These are phyloP conservation scores for Electrona antarctica DNA, from an alignment of 2,113 vertebrate genomes.

Conservation along the genomic window DNA sequence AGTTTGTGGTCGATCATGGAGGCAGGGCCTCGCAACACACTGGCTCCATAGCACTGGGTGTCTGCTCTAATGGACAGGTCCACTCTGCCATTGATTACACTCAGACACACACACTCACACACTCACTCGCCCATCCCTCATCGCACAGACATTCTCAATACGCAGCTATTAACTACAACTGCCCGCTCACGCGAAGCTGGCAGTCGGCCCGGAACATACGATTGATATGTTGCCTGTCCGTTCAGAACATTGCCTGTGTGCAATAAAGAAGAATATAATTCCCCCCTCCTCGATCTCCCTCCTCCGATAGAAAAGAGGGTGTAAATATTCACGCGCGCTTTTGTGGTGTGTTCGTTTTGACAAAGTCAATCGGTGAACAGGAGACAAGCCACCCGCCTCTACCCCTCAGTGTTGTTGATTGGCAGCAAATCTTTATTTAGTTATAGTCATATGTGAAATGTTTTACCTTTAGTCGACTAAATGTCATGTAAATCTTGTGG, in stretches of 20 bases:
- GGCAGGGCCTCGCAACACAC: not conserved
- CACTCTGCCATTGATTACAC: conserved; percentile 38
- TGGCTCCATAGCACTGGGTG: not conserved
- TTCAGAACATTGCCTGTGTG: conserved; percentile 2
- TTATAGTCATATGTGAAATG: no score
- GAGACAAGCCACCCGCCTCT: conserved; percentile 61
- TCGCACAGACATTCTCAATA: conserved; percentile 2
- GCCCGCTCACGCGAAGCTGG: conserved; percentile 16
- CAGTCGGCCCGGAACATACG: not conserved
- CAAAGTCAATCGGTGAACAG: conserved; percentile 57
- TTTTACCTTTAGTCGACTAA: no score
- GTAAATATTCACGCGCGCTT: conserved; percentile 46
- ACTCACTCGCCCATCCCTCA: conserved; percentile 8
- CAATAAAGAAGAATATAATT: not conserved
- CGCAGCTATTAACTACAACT: conserved; percentile 32
- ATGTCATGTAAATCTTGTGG: no score
- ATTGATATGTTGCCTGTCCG: not conserved
- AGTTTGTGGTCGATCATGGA: conserved; percentile 25
- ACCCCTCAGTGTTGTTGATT: no score
- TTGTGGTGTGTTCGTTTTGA: conserved; percentile 31
- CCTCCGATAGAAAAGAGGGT: conserved; percentile 17
- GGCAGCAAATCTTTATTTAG: no score
- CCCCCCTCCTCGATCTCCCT: not conserved
- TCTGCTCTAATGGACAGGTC: conserved; percentile 36
- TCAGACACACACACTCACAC: not conserved